These are phyloP conservation scores for Thoracochromis brauschi DNA, from an alignment of 2,113 vertebrate genomes.

Conservation along the genomic window DNA sequence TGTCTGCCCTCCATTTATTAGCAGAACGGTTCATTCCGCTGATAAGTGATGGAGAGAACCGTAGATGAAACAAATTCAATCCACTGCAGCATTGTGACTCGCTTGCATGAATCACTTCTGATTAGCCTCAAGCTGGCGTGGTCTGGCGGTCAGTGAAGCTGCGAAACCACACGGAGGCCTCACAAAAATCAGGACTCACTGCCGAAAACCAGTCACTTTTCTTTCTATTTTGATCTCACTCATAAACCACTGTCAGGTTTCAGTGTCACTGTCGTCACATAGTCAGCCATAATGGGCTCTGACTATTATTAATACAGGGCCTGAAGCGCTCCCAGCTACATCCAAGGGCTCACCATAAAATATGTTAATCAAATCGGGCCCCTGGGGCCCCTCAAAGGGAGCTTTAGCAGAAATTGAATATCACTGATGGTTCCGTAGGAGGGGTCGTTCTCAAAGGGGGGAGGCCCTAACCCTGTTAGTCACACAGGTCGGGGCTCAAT, in stretches of 20 bases:
- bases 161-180: constrained; percentile 23
- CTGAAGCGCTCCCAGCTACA: constrained; percentile 34
- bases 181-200: constrained; percentile 39
- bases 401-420: constrained; percentile 71
- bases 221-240: constrained; percentile 14
- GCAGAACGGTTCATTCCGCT: constrained; percentile 30
- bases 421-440: constrained; percentile 68
- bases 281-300: constrained; percentile 43
- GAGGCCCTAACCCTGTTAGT: constrained; percentile 74
- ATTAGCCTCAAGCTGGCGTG: constrained; percentile 63
- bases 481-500: constrained; percentile 71
- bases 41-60: constrained; percentile 57
- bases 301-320: constrained; percentile 67
- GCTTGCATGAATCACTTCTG: constrained; percentile 65
- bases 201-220: constrained; percentile 34
- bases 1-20: constrained; percentile 57
- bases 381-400: constrained; percentile 62
- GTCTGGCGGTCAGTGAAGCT: constrained; percentile 27
- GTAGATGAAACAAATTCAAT: constrained; percentile 67
- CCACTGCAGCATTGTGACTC: constrained; percentile 50
- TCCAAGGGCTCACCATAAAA: constrained; percentile 57
- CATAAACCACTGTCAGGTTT: constrained; percentile 27
- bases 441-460: constrained; percentile 54
- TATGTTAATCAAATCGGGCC: constrained; percentile 70
- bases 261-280: constrained; percentile 48